Conservation (phyloP, 1,140 invertebrate species). For the Diabrotica undecimpunctata region DNA sequence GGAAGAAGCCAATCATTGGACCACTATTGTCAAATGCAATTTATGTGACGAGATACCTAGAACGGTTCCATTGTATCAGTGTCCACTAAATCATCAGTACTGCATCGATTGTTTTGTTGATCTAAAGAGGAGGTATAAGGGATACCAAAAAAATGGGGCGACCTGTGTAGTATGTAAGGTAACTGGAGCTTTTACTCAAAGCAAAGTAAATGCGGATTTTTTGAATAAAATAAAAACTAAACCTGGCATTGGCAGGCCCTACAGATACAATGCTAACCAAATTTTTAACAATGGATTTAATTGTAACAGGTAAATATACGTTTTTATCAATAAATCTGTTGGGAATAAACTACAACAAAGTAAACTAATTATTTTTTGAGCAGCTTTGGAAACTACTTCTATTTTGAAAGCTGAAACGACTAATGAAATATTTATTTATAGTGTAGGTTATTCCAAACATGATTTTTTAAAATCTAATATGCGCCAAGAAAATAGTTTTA, state of each 20-base stretch:
- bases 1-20: slow-evolving; percentile 17
- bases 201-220: slow-evolving; percentile 16
- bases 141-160: slow-evolving; percentile 10
- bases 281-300: slow-evolving; percentile 13
- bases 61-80: slow-evolving; percentile 17
- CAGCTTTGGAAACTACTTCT: slow-evolving; percentile 7
- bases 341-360: too few relatives aligned
- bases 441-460: too few relatives aligned
- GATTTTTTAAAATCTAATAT: too few relatives aligned
- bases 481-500: too few relatives aligned
- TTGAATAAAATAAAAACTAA: slow-evolving; percentile 29
- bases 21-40: slow-evolving; percentile 18
- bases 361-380: slow-evolving; percentile 8
- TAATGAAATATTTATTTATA: too few relatives aligned
- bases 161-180: slow-evolving; percentile 17
- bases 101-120: slow-evolving; percentile 12
- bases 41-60: slow-evolving; percentile 18
- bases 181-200: slow-evolving; percentile 16
- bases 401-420: not conserved
- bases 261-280: slow-evolving; percentile 28
- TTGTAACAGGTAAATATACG: slow-evolving; percentile 13
- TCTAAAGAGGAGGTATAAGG: slow-evolving; percentile 9
- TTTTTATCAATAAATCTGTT: too few relatives aligned
- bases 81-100: slow-evolving; percentile 15
- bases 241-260: slow-evolving; percentile 38